phyloP scores from a whole-genome alignment of 2,797 vertebrate genomes.

The Adrianichthys oophorus region DNA sequence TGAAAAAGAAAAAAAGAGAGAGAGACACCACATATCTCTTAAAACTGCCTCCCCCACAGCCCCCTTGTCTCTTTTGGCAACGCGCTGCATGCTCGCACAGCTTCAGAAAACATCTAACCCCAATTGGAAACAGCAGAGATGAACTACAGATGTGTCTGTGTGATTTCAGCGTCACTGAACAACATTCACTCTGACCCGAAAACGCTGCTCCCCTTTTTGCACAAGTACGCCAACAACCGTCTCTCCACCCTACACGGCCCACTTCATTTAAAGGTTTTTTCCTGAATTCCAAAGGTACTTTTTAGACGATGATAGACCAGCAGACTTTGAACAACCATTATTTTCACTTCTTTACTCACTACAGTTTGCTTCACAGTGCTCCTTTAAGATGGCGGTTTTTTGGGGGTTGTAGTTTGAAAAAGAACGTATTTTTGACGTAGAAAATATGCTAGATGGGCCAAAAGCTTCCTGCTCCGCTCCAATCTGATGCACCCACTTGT shows the following conservation, averaged over 20 bases:
- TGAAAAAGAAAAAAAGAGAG: conserved; percentile 9
- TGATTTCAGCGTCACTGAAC: conserved; percentile 66
- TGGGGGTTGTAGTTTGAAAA: too few species aligned
- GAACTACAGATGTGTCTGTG: conserved; percentile 73
- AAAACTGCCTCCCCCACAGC: conserved; percentile 3
- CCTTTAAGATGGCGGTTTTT: too few species aligned
- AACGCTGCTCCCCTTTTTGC: conserved; percentile 28
- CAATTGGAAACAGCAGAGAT: conserved; percentile 67
- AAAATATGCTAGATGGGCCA: too few species aligned
- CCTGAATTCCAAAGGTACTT: conserved; percentile 2
- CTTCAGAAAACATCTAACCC: conserved; percentile 65
- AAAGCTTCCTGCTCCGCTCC: too few species aligned
- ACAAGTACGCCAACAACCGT: conserved; percentile 19
- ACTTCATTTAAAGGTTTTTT: conserved; percentile 24
- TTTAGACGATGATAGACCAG: too few species aligned
- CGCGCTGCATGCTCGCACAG: conserved; percentile 36
- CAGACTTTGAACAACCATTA: too few species aligned
- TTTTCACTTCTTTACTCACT: too few species aligned
- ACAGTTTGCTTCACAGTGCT: too few species aligned
- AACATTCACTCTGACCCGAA: conserved; percentile 38
- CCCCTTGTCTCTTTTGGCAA: conserved; percentile 27
- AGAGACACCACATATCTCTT: conserved; percentile 30
- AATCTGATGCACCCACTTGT: too few species aligned
- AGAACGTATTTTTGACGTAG: too few species aligned
- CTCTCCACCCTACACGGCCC: conserved; percentile 21